phyloP scores from a whole-genome alignment of 1,140 invertebrate genomes.

The Parapsyche elsis region DNA sequence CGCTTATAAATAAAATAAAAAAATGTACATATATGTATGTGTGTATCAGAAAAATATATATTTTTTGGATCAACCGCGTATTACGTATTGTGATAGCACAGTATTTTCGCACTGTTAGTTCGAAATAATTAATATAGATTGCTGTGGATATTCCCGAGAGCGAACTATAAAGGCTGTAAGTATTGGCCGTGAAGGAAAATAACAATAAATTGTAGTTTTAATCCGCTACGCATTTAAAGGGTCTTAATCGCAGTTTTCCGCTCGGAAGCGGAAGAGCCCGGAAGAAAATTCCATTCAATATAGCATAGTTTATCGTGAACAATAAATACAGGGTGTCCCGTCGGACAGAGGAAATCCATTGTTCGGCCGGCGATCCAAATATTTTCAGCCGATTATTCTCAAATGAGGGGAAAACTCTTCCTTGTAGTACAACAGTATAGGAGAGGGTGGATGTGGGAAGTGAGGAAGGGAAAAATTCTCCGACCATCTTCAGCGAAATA shows the following conservation, averaged over 20 bases:
- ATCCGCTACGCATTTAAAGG: slow-evolving; percentile 22
- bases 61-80: neutral
- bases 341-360: slow-evolving; percentile 36
- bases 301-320: slow-evolving; percentile 21
- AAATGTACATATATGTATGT: too few relatives aligned
- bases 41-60: too few relatives aligned
- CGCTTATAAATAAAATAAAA: too few relatives aligned
- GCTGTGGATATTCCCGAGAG: neutral
- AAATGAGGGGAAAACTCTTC: slow-evolving; percentile 40
- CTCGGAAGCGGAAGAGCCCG: neutral
- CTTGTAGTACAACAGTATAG: slow-evolving; percentile 17
- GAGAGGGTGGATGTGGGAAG: neutral
- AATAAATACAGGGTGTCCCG: slow-evolving; percentile 32
- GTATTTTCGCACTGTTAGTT: too few relatives aligned
- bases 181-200: neutral
- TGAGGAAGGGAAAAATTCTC: neutral
- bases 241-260: slow-evolving; percentile 22
- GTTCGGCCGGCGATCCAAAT: slow-evolving; percentile 24
- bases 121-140: neutral
- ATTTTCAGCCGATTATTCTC: slow-evolving; percentile 35
- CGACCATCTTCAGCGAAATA: slow-evolving; percentile 25
- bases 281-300: slow-evolving; percentile 17
- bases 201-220: slow-evolving; percentile 24
- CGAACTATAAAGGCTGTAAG: neutral
- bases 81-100: neutral